A percentile compares a stretch with the other conserved stretches of the same genome.
phyloP scores from a whole-genome alignment of 30 jellyfish, hydroid and myxozoan genomes.

The Aurelia sp. region DNA sequence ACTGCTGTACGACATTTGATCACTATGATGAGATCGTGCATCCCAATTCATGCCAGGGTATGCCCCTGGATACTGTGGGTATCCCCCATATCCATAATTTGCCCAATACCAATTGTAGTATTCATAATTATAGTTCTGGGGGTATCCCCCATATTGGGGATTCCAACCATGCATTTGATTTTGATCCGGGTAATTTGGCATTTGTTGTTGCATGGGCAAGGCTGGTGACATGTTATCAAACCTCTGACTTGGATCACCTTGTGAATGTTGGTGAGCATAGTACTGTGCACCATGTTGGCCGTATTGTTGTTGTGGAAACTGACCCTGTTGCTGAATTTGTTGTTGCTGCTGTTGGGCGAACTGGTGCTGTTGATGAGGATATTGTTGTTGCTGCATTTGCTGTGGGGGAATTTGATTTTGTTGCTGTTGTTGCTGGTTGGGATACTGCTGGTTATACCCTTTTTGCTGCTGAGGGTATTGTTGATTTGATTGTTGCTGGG shows the following conservation, averaged over 20 bases:
- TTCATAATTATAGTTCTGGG: slow-evolving; percentile 56
- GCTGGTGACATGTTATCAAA: slow-evolving; percentile 41
- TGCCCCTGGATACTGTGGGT: slow-evolving; percentile 21
- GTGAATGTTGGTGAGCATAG: slow-evolving; percentile 1
- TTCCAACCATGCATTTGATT: slow-evolving; percentile 37
- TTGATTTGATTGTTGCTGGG: slow-evolving; percentile 5
- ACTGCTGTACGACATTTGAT: slow-evolving; percentile 63
- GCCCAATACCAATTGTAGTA: slow-evolving; percentile 73
- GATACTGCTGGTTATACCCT: slow-evolving; percentile 14
- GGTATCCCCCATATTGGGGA: slow-evolving; percentile 39
- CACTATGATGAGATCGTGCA: slow-evolving; percentile 65
- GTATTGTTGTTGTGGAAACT: slow-evolving; percentile 26
- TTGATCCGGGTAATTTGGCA: slow-evolving; percentile 16
- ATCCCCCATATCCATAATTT: slow-evolving; percentile 58
- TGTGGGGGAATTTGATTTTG: slow-evolving; percentile 6
- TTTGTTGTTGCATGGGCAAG: slow-evolving; percentile 38
- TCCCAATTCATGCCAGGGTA: slow-evolving; percentile 61
- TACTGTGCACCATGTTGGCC: slow-evolving; percentile 34
- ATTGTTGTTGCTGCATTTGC: slow-evolving; percentile 15
- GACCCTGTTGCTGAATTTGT: slow-evolving; percentile 25
- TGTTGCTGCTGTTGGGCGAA: slow-evolving; percentile 28
- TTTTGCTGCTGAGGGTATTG: slow-evolving; percentile 38
- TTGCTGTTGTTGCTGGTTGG: slow-evolving; percentile 30
- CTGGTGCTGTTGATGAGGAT: slow-evolving; percentile 16
- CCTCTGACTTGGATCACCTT: slow-evolving; percentile 19